Evolutionary conservation across 2,888 invertebrate genomes (phyloP).

Genomic region (Mesorhabditis spiculigera): DNA sequence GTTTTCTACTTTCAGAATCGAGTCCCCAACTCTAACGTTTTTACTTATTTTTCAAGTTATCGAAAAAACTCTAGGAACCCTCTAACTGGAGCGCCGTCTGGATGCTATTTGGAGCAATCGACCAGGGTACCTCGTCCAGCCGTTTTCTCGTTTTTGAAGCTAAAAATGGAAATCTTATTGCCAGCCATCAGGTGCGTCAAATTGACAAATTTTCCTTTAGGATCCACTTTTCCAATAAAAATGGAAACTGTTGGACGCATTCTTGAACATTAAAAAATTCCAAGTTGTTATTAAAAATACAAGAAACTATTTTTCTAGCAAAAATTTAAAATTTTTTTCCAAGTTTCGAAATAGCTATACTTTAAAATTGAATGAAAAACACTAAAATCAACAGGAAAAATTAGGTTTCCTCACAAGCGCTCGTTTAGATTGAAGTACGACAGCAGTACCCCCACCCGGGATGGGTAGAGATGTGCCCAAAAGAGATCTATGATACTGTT

Average conservation of each 20-base stretch:
- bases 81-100: slow-evolving; percentile 7
- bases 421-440: slow-evolving; percentile 75
- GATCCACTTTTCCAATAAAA: background rate
- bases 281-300: no score
- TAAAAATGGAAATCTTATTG: slow-evolving; percentile 48
- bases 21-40: no score
- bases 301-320: no score
- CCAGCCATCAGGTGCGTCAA: slow-evolving; percentile 44
- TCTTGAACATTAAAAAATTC: no score
- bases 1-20: no score
- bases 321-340: no score
- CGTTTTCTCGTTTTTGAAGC: slow-evolving; percentile 75
- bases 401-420: background rate
- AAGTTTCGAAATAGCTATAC: no score
- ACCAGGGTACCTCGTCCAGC: slow-evolving; percentile 95
- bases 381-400: no score
- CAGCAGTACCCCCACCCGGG: slow-evolving; percentile 81
- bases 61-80: no score
- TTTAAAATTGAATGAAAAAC: no score
- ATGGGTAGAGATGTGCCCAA: slow-evolving; percentile 95
- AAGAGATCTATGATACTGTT: slow-evolving; percentile 77
- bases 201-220: slow-evolving; percentile 6
- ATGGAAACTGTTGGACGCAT: no score
- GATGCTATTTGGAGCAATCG: slow-evolving; percentile 81
- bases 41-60: no score